Percentiles rank a stretch among this genome's conserved stretches.
These are phyloP conservation scores for Oenanthe oenanthe DNA, from an alignment of 2,113 vertebrate genomes.

Conservation along the genomic window DNA sequence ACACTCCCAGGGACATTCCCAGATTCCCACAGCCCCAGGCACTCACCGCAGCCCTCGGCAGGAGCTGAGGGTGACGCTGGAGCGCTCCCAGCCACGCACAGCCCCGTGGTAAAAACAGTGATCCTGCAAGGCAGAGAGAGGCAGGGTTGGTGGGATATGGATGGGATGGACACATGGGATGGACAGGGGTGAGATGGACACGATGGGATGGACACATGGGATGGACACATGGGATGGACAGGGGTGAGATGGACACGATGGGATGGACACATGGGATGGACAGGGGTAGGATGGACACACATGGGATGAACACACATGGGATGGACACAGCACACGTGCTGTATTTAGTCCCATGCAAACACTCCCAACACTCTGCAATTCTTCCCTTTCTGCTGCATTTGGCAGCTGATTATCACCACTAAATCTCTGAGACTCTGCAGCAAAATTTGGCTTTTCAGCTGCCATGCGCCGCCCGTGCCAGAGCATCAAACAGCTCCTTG, in stretches of 20 bases:
- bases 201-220: too few species aligned
- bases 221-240: too few species aligned
- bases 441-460: background rate
- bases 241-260: too few species aligned
- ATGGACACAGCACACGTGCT: rapidly evolving
- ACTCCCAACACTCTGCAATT: rapidly evolving
- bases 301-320: too few species aligned
- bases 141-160: background rate
- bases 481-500: background rate
- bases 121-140: slow-evolving; percentile 77
- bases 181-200: too few species aligned
- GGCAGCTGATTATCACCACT: background rate
- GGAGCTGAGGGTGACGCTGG: slow-evolving; percentile 87
- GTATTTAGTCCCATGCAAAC: background rate
- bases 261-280: too few species aligned
- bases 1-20: background rate
- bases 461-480: rapidly evolving
- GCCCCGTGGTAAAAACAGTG: slow-evolving; percentile 93
- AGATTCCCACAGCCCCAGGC: background rate
- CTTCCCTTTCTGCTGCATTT: background rate
- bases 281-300: too few species aligned
- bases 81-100: slow-evolving; percentile 78
- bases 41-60: slow-evolving; percentile 90
- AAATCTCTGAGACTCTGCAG: background rate
- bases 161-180: too few species aligned